These are phyloP conservation scores for Ceramica pisi DNA, from an alignment of 2,888 invertebrate genomes.

Conservation along the genomic window DNA sequence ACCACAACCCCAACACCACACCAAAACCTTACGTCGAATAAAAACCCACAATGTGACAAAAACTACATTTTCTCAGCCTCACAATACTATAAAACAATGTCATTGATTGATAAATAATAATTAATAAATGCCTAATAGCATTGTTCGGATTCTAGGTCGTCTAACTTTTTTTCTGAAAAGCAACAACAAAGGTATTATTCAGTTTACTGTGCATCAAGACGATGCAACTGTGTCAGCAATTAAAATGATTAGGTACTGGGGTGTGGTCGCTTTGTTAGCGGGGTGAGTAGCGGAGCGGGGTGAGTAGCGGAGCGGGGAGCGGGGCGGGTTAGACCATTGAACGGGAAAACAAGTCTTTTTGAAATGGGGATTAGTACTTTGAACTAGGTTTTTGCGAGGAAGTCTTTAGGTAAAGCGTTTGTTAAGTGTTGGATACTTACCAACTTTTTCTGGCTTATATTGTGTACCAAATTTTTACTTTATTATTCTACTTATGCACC, in stretches of 20 bases:
- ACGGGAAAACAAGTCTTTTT: background rate
- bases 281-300: constrained; percentile 55
- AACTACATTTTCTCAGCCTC: constrained; percentile 58
- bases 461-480: no score
- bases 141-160: constrained; percentile 81
- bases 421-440: no score
- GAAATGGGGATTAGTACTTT: background rate
- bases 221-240: constrained; percentile 87
- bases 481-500: no score
- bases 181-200: constrained; percentile 84
- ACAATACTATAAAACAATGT: constrained; percentile 62
- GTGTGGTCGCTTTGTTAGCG: constrained; percentile 70
- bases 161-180: constrained; percentile 74
- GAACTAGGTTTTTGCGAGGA: background rate
- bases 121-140: constrained; percentile 77
- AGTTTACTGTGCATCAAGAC: constrained; percentile 79
- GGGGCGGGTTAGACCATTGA: background rate
- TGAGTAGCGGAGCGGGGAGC: background rate
- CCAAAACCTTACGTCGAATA: constrained; percentile 22
- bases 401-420: background rate
- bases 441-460: no score
- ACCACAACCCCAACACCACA: constrained; percentile 20
- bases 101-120: constrained; percentile 64
- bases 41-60: constrained; percentile 44
- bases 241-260: constrained; percentile 83